Evolutionary conservation across 2,797 vertebrate genomes (phyloP), one percentile per base, ranked within the genome.

Genomic region (Okamejei kenojei): DNA sequence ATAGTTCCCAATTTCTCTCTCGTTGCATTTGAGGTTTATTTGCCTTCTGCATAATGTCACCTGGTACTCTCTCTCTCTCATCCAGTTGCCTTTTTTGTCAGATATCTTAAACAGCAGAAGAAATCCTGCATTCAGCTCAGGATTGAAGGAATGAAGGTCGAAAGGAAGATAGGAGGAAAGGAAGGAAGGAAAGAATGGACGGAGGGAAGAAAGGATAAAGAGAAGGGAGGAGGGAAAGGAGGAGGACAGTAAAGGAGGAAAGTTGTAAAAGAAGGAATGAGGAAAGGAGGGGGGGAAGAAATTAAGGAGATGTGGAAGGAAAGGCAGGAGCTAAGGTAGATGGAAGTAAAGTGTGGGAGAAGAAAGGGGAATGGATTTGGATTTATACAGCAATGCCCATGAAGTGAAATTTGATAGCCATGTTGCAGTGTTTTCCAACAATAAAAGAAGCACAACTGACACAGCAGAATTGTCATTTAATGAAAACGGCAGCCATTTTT

Each of bases 301-400:
- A 88, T 8, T 58, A 26, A 35, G 38, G 35, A 61, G 45, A 63
- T 54, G 76, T 29, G 3, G 19, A n/a, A n/a, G 17, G 77, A 21
- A 93, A 96, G 0, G 97, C 97, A 94, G 96, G 97, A 97, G 94
- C 74, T 88, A 94, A 94, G 79, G 23, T 21, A 74, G 73, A 74
- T 7, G 21, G 73, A 2, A 26, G 23, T 94, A 93, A 96, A 95
- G 93, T 97, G 97, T 93, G 97, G 97, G 95, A 97, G 97, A 10
- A 95, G 96, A 21, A 95, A 96, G 0, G 97, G 97, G 32, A 35
- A 78, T 32, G n/a, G 10, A 54, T 23, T 79, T 38, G 78, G 32
- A 79, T n/a, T 77, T 32, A 77, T 19, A 79, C 5, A 17, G 32
- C 32, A 6, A 32, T 32, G 35, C 35, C 15, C 78, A 38, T 0